Evolutionary conservation across 2,797 vertebrate species (phyloP).

Genomic region (Cyclura pinguis): DNA sequence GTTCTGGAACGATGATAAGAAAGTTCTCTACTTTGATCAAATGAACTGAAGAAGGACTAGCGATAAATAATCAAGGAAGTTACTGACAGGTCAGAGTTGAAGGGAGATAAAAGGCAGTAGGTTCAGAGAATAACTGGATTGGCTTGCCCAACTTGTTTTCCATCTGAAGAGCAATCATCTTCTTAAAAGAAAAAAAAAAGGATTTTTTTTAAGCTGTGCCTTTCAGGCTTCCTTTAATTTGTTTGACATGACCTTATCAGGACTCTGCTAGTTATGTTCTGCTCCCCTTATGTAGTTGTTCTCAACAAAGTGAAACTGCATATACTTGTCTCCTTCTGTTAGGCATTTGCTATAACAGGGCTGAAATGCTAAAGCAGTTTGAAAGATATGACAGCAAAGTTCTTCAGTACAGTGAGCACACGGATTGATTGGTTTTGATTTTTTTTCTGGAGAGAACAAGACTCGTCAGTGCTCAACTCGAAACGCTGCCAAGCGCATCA

Average conservation of each 20-base stretch:
- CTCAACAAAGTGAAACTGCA: conserved; percentile 66
- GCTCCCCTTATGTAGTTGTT: conserved; percentile 66
- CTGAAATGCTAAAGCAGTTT: conserved; percentile 68
- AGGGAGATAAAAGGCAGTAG: background rate
- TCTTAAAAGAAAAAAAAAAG: conserved; percentile 29
- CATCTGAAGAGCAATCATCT: conserved; percentile 55
- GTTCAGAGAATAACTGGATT: conserved; percentile 36
- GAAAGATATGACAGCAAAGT: conserved; percentile 73
- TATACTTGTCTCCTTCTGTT: conserved; percentile 74
- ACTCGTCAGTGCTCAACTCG: conserved; percentile 74
- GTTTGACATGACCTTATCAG: conserved; percentile 70
- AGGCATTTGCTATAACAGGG: conserved; percentile 57
- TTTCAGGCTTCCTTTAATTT: conserved; percentile 56
- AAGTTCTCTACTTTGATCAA: conserved; percentile 14
- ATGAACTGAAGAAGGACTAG: conserved; percentile 30
- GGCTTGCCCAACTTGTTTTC: conserved; percentile 57
- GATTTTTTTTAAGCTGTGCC: conserved; percentile 29
- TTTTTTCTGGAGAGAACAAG: conserved; percentile 67
- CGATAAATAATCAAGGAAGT: conserved; percentile 28
- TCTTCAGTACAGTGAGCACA: conserved; percentile 71
- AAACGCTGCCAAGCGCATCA: conserved; percentile 71
- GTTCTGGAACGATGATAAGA: conserved; percentile 10
- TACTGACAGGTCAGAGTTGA: conserved; percentile 35
- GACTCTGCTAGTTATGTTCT: conserved; percentile 64
- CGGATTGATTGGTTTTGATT: conserved; percentile 75